Base-by-base conservation (phyloP, 2,113 vertebrate species). In the Phalacrocorax aristotelis region DNA sequence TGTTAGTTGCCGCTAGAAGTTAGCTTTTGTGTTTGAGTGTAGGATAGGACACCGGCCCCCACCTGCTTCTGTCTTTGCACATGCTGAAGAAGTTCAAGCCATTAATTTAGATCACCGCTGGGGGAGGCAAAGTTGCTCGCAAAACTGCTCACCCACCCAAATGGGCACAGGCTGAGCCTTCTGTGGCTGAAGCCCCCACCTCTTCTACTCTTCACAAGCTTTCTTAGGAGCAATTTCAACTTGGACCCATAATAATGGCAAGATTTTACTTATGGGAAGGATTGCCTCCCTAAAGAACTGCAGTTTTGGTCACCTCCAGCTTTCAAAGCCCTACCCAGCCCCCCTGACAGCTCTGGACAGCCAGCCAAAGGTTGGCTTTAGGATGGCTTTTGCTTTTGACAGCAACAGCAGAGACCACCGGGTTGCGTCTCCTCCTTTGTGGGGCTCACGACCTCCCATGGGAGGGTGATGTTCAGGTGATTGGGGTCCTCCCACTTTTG, bases 151-250 rank as follows among this genome's bases (percentile, higher is more conserved):
- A 70, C 68, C 14, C 54, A 68, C 3, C 0, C 70, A 6, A 44
- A 65, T 0, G 17, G 89, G 55, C 78, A 79, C 36, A 19, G 62
- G 80, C 51, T 29, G 44, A 48, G 58, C 81, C 58, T 72, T 74
- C 87, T 69, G 52, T 0, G 2, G 54, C 87, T 20, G 0, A 64
- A 90, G 86, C 27, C 58, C 40, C 48, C 81, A 74, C 82, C 60
- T 91, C 92, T 77, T 87, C 71, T 72, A 52, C 70, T 85, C 57
- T 54, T 97, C 92, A 82, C 93, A 17, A 75, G 85, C 93, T 96
- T 97, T 92, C 81, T 90, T 97, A 94, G 90, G 57, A 93, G 57
- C 3, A 8, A 23, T 91, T 95, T 97, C 95, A 95, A 90, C 93
- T 89, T 74, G 82, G 93, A 95, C 91, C 79, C 70, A 61, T 76